Percentiles rank a stretch among this genome's conserved stretches.
Evolutionary conservation across 1,140 invertebrate genomes (phyloP).

Genomic region (Drosophila asahinai): DNA sequence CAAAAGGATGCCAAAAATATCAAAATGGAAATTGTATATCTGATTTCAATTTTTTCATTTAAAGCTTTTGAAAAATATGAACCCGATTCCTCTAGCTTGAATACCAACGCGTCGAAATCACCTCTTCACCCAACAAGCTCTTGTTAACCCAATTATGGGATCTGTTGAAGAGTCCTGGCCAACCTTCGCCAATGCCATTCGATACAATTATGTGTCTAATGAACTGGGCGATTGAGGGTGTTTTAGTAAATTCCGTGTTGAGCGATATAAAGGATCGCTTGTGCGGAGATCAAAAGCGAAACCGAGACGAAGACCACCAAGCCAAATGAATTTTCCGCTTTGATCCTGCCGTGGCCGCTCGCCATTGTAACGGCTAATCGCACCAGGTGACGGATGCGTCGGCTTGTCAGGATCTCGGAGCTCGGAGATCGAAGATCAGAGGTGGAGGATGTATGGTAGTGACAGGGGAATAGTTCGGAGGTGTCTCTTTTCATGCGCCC

Average conservation of each 20-base stretch:
- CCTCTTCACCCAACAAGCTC: slow-evolving; percentile 15
- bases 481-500: slow-evolving; percentile 77
- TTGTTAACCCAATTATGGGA: slow-evolving; percentile 42
- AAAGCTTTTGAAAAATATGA: neutral
- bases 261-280: slow-evolving; percentile 54
- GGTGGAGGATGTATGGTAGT: slow-evolving; percentile 38
- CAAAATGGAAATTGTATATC: neutral
- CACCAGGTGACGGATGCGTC: slow-evolving; percentile 80
- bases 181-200: slow-evolving; percentile 5
- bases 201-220: slow-evolving; percentile 53
- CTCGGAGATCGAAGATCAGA: slow-evolving; percentile 24
- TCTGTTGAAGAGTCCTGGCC: slow-evolving; percentile 25
- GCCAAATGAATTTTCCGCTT: slow-evolving; percentile 83
- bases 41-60: neutral
- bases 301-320: slow-evolving; percentile 82
- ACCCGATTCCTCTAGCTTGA: neutral
- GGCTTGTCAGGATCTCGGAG: slow-evolving; percentile 47
- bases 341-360: slow-evolving; percentile 80
- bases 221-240: slow-evolving; percentile 45
- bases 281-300: slow-evolving; percentile 68
- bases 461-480: slow-evolving; percentile 79
- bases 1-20: neutral
- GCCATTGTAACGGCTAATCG: slow-evolving; percentile 69
- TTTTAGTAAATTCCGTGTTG: slow-evolving; percentile 49
- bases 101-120: too few relatives aligned